Evolutionary conservation across 2,888 invertebrate genomes (phyloP).

Genomic region (Acrobasis suavella): DNA sequence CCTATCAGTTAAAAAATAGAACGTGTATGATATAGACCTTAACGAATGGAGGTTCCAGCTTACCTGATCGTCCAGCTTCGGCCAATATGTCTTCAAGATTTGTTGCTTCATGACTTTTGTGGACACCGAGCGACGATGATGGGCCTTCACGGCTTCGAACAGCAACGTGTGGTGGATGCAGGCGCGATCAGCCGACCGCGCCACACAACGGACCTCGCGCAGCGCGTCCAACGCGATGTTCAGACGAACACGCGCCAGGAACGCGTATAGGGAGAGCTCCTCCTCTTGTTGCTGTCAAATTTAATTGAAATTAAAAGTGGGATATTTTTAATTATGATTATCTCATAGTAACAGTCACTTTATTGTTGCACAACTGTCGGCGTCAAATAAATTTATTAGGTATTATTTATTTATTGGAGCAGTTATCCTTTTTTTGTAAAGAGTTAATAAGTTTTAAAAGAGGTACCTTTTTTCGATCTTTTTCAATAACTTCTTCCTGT

Average conservation of each 20-base stretch:
- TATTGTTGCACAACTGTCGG: too few species aligned
- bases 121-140: slow-evolving; percentile 46
- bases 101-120: slow-evolving; percentile 35
- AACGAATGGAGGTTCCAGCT: too few species aligned
- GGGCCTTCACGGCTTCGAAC: slow-evolving; percentile 59
- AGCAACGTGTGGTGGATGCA: slow-evolving; percentile 47
- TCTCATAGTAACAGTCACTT: too few species aligned
- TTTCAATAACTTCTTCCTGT: slow-evolving; percentile 56
- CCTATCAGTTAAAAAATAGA: too few species aligned
- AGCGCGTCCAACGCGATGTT: slow-evolving; percentile 65
- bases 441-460: too few species aligned
- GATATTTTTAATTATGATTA: too few species aligned
- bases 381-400: too few species aligned
- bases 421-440: not conserved
- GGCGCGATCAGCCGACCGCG: slow-evolving; percentile 54
- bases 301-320: too few species aligned
- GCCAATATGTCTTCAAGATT: slow-evolving; percentile 54
- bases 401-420: too few species aligned
- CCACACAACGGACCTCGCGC: slow-evolving; percentile 56
- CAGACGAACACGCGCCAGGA: slow-evolving; percentile 61
- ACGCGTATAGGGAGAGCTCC: slow-evolving; percentile 59
- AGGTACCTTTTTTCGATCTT: slow-evolving; percentile 48
- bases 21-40: too few species aligned
- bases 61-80: slow-evolving; percentile 60
- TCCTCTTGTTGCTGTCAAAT: slow-evolving; percentile 45